Evolutionary conservation across 2,797 vertebrate species (phyloP).

Genomic region (Falco biarmicus): DNA sequence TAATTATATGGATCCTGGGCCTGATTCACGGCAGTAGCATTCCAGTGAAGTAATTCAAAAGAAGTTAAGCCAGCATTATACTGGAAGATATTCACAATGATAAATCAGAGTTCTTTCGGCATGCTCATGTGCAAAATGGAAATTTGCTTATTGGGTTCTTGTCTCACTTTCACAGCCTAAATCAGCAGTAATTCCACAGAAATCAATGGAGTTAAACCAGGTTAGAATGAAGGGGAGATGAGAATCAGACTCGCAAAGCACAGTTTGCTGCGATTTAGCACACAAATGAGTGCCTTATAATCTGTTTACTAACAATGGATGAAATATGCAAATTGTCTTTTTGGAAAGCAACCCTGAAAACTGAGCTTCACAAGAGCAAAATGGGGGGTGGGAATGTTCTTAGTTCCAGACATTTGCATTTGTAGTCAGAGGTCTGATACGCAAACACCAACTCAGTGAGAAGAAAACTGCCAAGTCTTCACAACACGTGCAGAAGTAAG

Average conservation of each 20-base stretch:
- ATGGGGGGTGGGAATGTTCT: conserved; percentile 1
- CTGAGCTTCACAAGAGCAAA: conserved; percentile 16
- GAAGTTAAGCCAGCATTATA: conserved; percentile 40
- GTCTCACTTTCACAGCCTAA: conserved; percentile 37
- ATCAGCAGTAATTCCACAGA: conserved; percentile 40
- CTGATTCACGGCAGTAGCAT: conserved; percentile 28
- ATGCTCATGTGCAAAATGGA: background rate
- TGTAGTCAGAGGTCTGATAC: background rate
- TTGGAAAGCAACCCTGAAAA: conserved; percentile 61
- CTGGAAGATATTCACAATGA: conserved; percentile 32
- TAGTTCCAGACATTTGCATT: conserved; percentile 32
- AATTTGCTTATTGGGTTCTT: conserved; percentile 47
- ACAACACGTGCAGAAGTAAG: background rate
- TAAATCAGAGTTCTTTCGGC: conserved; percentile 56
- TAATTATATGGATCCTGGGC: background rate
- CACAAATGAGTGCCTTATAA: conserved; percentile 44
- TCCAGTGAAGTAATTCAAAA: conserved; percentile 49
- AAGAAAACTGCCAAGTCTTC: conserved; percentile 31
- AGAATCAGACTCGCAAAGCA: conserved; percentile 20
- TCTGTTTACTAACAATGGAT: conserved; percentile 64
- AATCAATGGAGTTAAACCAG: conserved; percentile 53
- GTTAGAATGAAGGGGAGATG: conserved; percentile 45
- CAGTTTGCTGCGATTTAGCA: conserved; percentile 57
- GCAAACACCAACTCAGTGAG: background rate
- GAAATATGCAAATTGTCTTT: conserved; percentile 61